A percentile compares a stretch with the other conserved stretches of the same genome.
These are phyloP conservation scores for Apodemus agrarius DNA, from an alignment of 2,797 vertebrate species.

Conservation along the genomic window DNA sequence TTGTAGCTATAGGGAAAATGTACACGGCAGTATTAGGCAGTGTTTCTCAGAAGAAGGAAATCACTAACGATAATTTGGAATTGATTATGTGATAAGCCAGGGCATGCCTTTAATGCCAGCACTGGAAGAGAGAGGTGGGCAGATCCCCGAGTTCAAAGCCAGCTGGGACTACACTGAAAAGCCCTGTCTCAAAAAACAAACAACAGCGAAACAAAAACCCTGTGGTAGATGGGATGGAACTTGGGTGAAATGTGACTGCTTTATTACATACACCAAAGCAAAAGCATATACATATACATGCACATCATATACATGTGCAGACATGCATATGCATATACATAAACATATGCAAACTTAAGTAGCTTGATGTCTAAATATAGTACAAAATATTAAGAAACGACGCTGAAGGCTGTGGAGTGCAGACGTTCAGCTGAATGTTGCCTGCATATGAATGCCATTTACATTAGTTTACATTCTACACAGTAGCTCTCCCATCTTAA, in stretches of 20 bases:
- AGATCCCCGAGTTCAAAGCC: not conserved
- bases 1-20: not conserved
- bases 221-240: not conserved
- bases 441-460: not conserved
- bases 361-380: not conserved
- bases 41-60: not conserved
- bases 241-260: not conserved
- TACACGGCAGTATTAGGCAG: not conserved
- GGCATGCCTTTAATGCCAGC: not conserved
- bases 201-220: not conserved
- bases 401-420: not conserved
- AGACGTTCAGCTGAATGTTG: not conserved
- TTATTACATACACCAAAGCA: not conserved
- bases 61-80: conserved; percentile 33
- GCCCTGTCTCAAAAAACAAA: not conserved
- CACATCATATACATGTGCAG: too few species aligned
- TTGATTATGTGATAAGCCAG: not conserved
- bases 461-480: not conserved
- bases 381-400: not conserved
- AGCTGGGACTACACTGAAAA: not conserved
- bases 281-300: not conserved
- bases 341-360: not conserved
- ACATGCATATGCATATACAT: not conserved
- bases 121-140: too few species aligned
- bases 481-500: not conserved